phyloP scores from a whole-genome alignment of 2,888 invertebrate species.

The Eurytoma californica region DNA sequence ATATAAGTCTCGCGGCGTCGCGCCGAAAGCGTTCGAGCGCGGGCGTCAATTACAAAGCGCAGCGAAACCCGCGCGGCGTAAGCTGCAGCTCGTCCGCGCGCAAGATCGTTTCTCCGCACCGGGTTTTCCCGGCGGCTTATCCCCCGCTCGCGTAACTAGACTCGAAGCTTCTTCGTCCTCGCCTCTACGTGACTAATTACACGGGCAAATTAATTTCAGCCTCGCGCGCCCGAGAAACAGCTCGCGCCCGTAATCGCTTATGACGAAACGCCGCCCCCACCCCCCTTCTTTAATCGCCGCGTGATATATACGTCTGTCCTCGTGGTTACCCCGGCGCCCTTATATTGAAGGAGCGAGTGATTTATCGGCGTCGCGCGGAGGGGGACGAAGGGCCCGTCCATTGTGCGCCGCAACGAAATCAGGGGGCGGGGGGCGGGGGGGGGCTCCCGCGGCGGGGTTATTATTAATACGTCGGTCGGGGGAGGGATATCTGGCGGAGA shows the following conservation, averaged over 20 bases:
- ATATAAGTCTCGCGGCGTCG: too few relatives aligned
- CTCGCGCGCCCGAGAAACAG: background rate
- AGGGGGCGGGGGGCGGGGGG: background rate
- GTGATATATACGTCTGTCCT: background rate
- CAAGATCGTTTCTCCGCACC: background rate
- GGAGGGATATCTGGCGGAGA: background rate
- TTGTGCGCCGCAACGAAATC: constrained; percentile 11
- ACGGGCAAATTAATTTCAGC: constrained; percentile 49
- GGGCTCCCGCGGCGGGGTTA: background rate
- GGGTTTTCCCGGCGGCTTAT: constrained; percentile 13
- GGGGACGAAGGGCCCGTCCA: background rate
- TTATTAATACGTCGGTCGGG: constrained; percentile 1
- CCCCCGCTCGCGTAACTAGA: constrained; percentile 38
- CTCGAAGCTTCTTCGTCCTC: constrained; percentile 22
- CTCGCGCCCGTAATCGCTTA: constrained; percentile 30
- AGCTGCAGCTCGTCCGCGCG: background rate
- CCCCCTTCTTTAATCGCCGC: constrained; percentile 32
- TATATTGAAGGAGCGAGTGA: constrained; percentile 42
- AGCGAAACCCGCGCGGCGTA: background rate
- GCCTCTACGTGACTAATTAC: constrained; percentile 53
- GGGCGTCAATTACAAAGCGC: constrained; percentile 43
- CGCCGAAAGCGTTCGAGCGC: background rate
- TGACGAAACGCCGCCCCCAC: constrained; percentile 10
- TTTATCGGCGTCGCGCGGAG: constrained; percentile 22
- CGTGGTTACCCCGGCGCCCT: constrained; percentile 6